Base-by-base conservation (phyloP, 1,140 invertebrate genomes). In the Drosophila aff. region DNA sequence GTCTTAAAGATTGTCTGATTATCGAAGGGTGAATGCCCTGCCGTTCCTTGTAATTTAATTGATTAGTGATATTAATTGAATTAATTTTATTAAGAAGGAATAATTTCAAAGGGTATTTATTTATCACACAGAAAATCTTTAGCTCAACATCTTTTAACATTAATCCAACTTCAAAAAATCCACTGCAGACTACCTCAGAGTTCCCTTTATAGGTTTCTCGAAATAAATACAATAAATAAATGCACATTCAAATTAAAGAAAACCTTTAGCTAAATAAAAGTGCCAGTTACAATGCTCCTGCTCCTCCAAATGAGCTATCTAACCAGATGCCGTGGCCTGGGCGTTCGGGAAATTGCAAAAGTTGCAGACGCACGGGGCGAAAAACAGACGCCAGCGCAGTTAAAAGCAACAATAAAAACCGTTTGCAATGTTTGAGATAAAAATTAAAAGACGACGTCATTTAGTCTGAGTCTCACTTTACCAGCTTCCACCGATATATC, bases 401-500 rank as follows among this genome's bases (percentile, higher is more conserved):
- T 87, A 87, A 87, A 87, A 87, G 84, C 81, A 81, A 89, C 85
- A 90, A 90, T 85, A 90, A 90, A 90, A 90, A 90, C 84, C 50
- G 84, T 90, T 90, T 90, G 85, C 85, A 90, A 90, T 85, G 81
- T 85, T 90, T 85, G 81, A 90, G 85, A 90, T 90, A 90, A 90
- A 89, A 90, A 90, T 90, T 90, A 90, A 90, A 90, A 90, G 85
- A 85, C 86, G 85, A 89, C 84, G 81, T 90, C 85, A 90, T 90
- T 90, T 87, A 63, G 60, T 73, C 76, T 58, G 50, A 50, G 44
- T 67, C 40, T 41, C 68, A 46, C 59, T 58, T 28, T 26, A 4
- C 47, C 31, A 31, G 44, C 64, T 44, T 40, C 21, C 52, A 49
- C 36, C 18, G 18, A 57, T 59, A 33, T 33, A 11, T 65, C 40